Evolutionary conservation across 2,113 vertebrate genomes (phyloP).

Genomic region (Eulemur macaco): DNA sequence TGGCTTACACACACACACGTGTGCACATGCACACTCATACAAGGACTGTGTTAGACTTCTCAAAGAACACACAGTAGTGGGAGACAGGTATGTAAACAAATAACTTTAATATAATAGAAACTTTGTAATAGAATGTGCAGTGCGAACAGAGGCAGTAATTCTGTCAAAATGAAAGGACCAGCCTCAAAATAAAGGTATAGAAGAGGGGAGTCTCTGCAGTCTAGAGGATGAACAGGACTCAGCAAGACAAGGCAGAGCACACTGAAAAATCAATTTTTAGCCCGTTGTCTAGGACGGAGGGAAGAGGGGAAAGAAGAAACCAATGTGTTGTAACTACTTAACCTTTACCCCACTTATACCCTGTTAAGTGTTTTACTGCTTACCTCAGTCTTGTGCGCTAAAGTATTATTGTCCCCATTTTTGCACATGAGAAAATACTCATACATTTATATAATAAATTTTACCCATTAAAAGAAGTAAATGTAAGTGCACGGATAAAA

Average conservation of each 20-base stretch:
- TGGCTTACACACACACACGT: not conserved
- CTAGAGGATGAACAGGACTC: not conserved
- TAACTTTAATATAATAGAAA: not conserved
- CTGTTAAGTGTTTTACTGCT: not conserved
- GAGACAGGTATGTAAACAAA: not conserved
- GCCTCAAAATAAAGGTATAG: not conserved
- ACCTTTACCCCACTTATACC: not conserved
- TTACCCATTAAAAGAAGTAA: not conserved
- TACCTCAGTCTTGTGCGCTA: not conserved
- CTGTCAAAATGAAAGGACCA: not conserved
- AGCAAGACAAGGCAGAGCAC: not conserved
- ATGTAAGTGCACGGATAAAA: not conserved
- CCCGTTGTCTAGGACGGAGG: not conserved
- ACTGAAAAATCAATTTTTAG: not conserved
- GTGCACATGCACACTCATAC: not conserved
- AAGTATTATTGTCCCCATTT: not conserved
- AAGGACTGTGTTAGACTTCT: not conserved
- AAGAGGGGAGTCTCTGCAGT: not conserved
- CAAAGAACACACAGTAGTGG: not conserved
- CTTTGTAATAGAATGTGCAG: not conserved
- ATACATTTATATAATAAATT: not conserved
- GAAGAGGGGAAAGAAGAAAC: not conserved
- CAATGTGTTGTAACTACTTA: not conserved
- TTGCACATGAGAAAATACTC: not conserved
- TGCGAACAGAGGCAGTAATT: not conserved